Evolutionary conservation across 1,140 invertebrate species (phyloP).

Genomic region (Trichonephila clavipes): DNA sequence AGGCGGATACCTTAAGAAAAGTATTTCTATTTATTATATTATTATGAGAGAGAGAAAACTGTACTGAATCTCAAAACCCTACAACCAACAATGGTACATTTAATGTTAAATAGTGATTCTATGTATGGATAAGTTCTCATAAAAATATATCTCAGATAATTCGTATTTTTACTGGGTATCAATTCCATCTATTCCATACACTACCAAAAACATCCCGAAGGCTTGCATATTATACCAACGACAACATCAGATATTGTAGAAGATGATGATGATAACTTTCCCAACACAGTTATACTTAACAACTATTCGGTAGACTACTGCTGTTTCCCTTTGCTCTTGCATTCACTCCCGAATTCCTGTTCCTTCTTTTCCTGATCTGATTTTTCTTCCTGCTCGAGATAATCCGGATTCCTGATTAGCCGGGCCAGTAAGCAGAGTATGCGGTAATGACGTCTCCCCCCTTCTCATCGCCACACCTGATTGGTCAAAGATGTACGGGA

Average conservation of each 20-base stretch:
- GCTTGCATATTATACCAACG: background rate
- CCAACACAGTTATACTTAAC: background rate
- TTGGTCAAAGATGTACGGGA: slow-evolving; percentile 44
- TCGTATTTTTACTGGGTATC: too few species aligned
- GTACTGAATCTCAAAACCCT: too few species aligned
- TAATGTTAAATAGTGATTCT: too few species aligned
- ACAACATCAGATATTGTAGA: background rate
- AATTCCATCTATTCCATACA: too few species aligned
- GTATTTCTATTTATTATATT: too few species aligned
- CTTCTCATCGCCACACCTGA: slow-evolving; percentile 11
- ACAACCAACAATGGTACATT: too few species aligned
- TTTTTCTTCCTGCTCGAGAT: slow-evolving; percentile 55
- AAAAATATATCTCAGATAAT: too few species aligned
- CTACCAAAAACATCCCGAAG: background rate
- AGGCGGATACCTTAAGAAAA: too few species aligned
- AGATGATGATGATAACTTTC: slow-evolving; percentile 13
- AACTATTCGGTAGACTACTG: background rate
- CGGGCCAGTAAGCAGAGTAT: slow-evolving; percentile 67
- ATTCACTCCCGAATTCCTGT: background rate
- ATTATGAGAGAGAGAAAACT: too few species aligned
- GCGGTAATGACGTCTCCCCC: slow-evolving; percentile 48
- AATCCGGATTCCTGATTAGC: slow-evolving; percentile 65
- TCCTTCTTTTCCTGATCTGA: slow-evolving; percentile 43
- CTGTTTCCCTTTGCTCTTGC: background rate
- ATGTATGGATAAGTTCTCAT: too few species aligned